Evolutionary conservation across 2,888 invertebrate genomes (phyloP), one percentile per base, ranked within the genome.

Genomic region (Dynastes tityus): DNA sequence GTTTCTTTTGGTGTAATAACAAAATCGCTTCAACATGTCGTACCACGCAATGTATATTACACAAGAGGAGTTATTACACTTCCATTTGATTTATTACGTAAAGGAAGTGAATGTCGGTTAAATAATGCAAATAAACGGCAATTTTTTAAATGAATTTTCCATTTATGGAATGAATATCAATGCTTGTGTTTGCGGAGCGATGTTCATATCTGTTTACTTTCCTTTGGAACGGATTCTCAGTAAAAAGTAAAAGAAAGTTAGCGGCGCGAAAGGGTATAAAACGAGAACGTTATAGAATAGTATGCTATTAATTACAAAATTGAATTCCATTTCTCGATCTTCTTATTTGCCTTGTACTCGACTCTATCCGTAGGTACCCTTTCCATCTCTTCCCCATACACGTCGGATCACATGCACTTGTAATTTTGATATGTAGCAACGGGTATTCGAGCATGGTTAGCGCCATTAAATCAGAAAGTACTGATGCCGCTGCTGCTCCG

Each of bases 281-380:
- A 74, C 8, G 45, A 68, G 45, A 68, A 22, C 61, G 61, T 61
- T 61, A 61, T 40, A 61, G 13, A 45, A 22, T 55, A 37, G 27
- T 63, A 22, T 49, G 27, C 73, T 74, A 74, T 74, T 61, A 74
- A 74, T 74, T 74, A 74, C 73, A 74, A 74, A 74, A 74, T 74
- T 74, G 73, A 74, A 74, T 61, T 74, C 13, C 58, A 13, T 45
- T 74, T 61, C 61, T 58, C 45, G 58, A 27, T 63, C 22, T 53
- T 73, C 73, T 74, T 74, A 63, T 74, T 74, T 61, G 22, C 40
- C 22, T 63, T 45, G n/a, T 27, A 27, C 40, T 40, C 40, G 37
- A 37, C 27, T 16, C 9, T 58, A 8, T 45, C 45, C 49, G 61
- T 45, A 5, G 32, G 32, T 37, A 37, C 5, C 45, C 61, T 61